Conservation (phyloP, 2,797 vertebrate genomes). For the Schizothorax lantsangensis region DNA sequence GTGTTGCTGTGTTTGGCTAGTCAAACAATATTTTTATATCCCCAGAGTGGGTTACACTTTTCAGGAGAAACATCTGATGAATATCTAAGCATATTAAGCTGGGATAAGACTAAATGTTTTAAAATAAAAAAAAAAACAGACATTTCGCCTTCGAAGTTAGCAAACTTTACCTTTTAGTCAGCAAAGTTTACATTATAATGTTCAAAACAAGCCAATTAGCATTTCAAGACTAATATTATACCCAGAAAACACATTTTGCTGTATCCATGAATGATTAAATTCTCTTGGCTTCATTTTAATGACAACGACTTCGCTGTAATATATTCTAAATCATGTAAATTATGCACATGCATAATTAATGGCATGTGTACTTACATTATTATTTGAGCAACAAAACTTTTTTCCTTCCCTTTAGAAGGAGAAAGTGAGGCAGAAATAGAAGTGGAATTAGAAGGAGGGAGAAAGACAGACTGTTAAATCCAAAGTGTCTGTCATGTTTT, state of each 20-base stretch:
- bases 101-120: not conserved
- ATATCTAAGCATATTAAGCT: not conserved
- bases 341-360: constrained; percentile 55
- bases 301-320: constrained; percentile 16
- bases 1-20: not conserved
- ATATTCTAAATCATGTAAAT: constrained; percentile 53
- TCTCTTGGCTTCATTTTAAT: constrained; percentile 7
- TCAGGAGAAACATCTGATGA: not conserved
- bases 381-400: constrained; percentile 1
- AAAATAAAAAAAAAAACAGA: not conserved
- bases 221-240: constrained; percentile 35
- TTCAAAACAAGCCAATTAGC: not conserved
- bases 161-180: not conserved
- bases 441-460: not conserved
- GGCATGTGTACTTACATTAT: constrained; percentile 17
- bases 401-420: not conserved
- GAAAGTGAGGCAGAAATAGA: constrained; percentile 12
- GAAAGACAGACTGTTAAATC: not conserved
- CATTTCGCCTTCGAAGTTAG: not conserved
- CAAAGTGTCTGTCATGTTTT: constrained; percentile 11
- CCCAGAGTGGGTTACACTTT: not conserved
- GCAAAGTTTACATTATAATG: not conserved
- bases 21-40: not conserved
- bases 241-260: constrained; percentile 28
- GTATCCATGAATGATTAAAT: constrained; percentile 38